phyloP scores from a whole-genome alignment of 2,113 vertebrate species.

The Mesitornis unicolor region DNA sequence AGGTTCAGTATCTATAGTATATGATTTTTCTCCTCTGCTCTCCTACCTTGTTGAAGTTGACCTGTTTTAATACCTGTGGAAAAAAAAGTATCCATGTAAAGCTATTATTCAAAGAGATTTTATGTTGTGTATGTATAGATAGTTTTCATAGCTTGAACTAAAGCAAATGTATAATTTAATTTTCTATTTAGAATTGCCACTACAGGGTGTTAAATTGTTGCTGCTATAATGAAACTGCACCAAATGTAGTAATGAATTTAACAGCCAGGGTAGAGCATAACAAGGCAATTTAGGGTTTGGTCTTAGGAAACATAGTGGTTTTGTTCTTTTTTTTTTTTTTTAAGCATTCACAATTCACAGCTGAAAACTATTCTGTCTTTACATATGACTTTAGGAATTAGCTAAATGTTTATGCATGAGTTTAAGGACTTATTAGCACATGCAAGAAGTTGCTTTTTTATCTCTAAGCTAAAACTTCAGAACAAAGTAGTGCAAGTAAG shows the following conservation, averaged over 20 bases:
- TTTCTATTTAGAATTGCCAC: slow-evolving; percentile 44
- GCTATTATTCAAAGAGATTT: background rate
- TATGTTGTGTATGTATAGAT: background rate
- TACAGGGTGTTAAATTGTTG: slow-evolving; percentile 41
- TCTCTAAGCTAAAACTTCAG: background rate
- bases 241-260: slow-evolving; percentile 45
- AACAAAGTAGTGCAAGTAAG: background rate
- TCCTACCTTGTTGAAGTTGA: background rate
- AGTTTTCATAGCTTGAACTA: slow-evolving; percentile 1
- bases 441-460: background rate
- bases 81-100: background rate
- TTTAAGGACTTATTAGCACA: background rate
- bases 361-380: background rate
- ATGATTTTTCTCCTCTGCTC: background rate
- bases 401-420: background rate
- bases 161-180: slow-evolving; percentile 42
- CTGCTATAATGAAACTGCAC: slow-evolving; percentile 20
- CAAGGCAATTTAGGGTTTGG: background rate
- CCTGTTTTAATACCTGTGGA: background rate
- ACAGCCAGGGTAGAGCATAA: background rate
- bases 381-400: background rate
- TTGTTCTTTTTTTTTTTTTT: background rate
- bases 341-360: background rate
- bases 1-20: background rate
- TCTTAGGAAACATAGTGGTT: background rate